phyloP scores from a whole-genome alignment of 2,888 invertebrate genomes.

The Odontocerum albicorne region DNA sequence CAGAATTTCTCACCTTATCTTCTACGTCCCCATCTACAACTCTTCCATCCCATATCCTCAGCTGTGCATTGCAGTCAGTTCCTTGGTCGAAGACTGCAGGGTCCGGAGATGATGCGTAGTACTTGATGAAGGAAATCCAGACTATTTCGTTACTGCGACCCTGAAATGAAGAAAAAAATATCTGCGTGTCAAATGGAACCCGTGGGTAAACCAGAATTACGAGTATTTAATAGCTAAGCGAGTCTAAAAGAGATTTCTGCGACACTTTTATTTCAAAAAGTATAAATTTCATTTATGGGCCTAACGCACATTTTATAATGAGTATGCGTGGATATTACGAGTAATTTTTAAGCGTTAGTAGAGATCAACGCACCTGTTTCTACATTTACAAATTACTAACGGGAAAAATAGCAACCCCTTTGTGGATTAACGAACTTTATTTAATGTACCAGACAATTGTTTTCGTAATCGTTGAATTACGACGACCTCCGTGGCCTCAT shows the following conservation, averaged over 20 bases:
- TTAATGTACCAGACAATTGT: too few species aligned
- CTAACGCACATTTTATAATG: too few species aligned
- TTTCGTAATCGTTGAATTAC: too few species aligned
- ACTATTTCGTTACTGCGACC: constrained; percentile 76
- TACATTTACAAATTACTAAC: too few species aligned
- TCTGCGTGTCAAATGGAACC: not conserved
- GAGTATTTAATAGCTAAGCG: constrained; percentile 8
- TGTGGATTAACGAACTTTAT: too few species aligned
- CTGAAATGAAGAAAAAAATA: constrained; percentile 46
- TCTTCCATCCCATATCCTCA: constrained; percentile 76
- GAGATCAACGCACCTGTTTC: too few species aligned
- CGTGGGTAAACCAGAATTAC: constrained; percentile 2
- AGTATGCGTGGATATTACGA: too few species aligned
- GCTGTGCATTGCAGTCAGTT: constrained; percentile 71
- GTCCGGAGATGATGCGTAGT: constrained; percentile 71
- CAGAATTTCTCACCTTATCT: constrained; percentile 52
- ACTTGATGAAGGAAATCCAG: constrained; percentile 83
- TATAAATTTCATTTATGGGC: constrained; percentile 11
- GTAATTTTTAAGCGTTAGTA: too few species aligned
- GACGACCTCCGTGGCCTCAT: too few species aligned
- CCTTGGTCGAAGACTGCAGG: constrained; percentile 67
- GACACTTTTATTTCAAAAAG: too few species aligned
- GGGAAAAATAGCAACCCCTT: too few species aligned
- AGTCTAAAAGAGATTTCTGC: too few species aligned
- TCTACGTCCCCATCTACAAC: constrained; percentile 54